Base-by-base conservation (phyloP, 2,888 invertebrate species). In the Cheilosia urbana region DNA sequence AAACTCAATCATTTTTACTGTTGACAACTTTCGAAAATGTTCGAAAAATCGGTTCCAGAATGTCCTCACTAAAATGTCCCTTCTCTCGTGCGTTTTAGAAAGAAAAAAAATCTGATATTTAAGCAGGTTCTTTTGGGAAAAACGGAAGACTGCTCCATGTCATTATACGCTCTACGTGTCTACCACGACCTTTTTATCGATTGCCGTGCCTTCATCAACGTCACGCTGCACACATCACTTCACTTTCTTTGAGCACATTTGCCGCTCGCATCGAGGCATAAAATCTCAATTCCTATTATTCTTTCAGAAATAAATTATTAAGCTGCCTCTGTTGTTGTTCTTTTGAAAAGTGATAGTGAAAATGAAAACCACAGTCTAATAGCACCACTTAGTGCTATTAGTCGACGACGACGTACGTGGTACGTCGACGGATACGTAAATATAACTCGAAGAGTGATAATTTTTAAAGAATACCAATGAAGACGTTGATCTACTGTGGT, bases 381-480 rank as follows among this genome's bases (percentile, higher is more conserved):
- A 19, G 17, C 47, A 47, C 17, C 47, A 47, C 47, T 47, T 47
- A 47, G 47, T 47, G 13, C 37, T 37, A 37, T 37, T 37, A 37
- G 37, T 1, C 9, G 47, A 17, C 19, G n/a, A 47, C 47, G 47
- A 17, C n/a, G 6, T 13, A 37, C 4, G 37, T 37, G 6, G 6
- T 13, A 37, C 4, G 37, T 37, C 37, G 27, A 53, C 24, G 21
- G 17, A 17, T 53, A 53, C 51, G 5, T 53, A 53, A 53, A 53
- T 53, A 21, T 45, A n/a, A 4, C 27, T 27, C 27, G 15, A 24
- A 53, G 21, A 53, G 21, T n/a, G 24, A 53, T 53, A 15, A 24
- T 24, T 53, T 47, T 53, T 24, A 24, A 53, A n/a, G 51, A 53
- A 53, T 53, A 53, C 51, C 51, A 53, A 24, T 53, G 27, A 53